A percentile compares a stretch with the other conserved stretches of the same genome.
Evolutionary conservation across 2,888 invertebrate species (phyloP).

Genomic region (Monoplex corrugatus): DNA sequence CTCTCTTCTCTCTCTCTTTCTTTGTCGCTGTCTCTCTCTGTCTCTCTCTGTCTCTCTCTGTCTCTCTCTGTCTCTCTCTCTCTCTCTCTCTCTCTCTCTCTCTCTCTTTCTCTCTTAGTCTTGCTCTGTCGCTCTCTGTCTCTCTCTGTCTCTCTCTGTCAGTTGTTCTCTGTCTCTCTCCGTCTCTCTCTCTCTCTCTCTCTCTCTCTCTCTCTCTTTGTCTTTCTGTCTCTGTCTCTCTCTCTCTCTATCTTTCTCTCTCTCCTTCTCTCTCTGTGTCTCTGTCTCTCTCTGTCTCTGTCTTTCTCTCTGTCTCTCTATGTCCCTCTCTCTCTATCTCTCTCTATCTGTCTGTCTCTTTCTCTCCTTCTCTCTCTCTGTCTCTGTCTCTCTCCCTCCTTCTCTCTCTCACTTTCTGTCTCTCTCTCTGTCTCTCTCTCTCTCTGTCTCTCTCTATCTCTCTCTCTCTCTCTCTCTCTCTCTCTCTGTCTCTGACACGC

Average conservation of each 20-base stretch:
- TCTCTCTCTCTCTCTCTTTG: too few relatives aligned
- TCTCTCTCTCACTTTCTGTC: background rate
- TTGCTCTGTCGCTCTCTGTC: background rate
- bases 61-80: background rate
- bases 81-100: background rate
- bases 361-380: background rate
- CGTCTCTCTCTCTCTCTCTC: slow-evolving; percentile 21
- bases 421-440: too few relatives aligned
- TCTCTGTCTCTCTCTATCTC: background rate
- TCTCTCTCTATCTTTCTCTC: background rate
- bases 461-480: background rate
- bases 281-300: background rate
- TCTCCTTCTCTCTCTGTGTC: background rate
- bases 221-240: background rate
- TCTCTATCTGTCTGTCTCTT: background rate
- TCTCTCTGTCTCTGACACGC: background rate
- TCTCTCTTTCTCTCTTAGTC: background rate
- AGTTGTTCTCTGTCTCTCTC: background rate
- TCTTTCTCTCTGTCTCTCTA: background rate
- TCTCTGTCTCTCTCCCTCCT: background rate
- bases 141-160: background rate
- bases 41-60: background rate
- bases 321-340: too few relatives aligned
- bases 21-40: background rate
- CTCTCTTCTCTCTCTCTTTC: background rate